Evolutionary conservation across 2,888 invertebrate genomes (phyloP), one percentile per base, ranked within the genome.

Genomic region (Microctonus aethiopoides): DNA sequence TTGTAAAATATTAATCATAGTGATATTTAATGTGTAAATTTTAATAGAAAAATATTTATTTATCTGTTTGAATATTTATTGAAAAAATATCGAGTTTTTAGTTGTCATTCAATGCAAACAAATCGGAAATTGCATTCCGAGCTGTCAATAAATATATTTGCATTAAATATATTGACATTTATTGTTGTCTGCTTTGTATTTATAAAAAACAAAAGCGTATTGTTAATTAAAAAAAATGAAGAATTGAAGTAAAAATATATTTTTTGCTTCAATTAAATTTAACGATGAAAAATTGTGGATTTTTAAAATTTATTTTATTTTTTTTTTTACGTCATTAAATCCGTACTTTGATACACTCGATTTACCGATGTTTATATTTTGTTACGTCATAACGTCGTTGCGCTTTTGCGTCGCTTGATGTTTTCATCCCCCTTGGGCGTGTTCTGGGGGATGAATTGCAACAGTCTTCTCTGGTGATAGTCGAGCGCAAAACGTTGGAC

Each of bases 401-500:
- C 59, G 51, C 61, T 22, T n/a, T 24, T 54, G 20, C n/a, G 22
- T 57, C 22, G 56, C 54, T 32, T 46, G 36, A 51, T 39, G 52
- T 52, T 60, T 59, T 26, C 39, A 20, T 51, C 60, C 60, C 54
- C 59, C 56, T 41, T 41, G 16, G 4, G 13, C n/a, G 41, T 41
- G 41, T 41, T 29, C 3, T 29, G 29, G 29, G 5, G 41, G 41
- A n/a, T 41, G 41, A 59, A 26, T 52, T 11, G 67, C 63, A 67
- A 70, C 56, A 67, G 68, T 71, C 52, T 65, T 60, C 32, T 39
- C 51, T 67, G 52, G 60, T 62, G 61, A 65, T 71, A 76, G 76
- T 76, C 71, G 73, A 72, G 68, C 74, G 70, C 67, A 61, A 71
- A 71, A 74, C 76, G 71, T 76, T 72, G 68, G 57, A 64, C 68